Evolutionary conservation across 2,888 invertebrate genomes (phyloP).

Genomic region (Lottia gigantea): DNA sequence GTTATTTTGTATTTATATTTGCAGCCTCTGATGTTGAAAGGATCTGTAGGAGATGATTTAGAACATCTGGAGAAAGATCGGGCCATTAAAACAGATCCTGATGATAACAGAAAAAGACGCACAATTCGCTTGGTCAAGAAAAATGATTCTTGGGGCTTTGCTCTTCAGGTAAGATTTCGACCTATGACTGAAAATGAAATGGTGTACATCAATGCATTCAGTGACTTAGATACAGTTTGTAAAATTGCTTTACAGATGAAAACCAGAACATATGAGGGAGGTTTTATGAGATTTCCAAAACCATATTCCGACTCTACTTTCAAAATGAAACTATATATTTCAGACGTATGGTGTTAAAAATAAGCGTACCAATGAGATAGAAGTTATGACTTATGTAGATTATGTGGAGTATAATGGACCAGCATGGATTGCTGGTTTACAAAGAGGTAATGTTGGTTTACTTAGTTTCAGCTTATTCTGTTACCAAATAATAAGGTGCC

Average conservation of each 20-base stretch:
- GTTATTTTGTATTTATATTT: background rate
- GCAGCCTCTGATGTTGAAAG: slow-evolving; percentile 31
- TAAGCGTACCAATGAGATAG: slow-evolving; percentile 91
- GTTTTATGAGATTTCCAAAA: no score
- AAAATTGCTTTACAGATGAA: no score
- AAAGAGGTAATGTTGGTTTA: slow-evolving; percentile 75
- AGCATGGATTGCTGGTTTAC: slow-evolving; percentile 91
- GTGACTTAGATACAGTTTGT: no score
- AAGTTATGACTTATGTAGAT: slow-evolving; percentile 97
- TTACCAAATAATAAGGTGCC: no score
- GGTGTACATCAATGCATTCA: no score
- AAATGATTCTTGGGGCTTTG: slow-evolving; percentile 90
- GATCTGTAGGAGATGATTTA: slow-evolving; percentile 53
- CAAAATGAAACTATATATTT: slow-evolving; percentile 23
- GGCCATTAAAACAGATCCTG: slow-evolving; percentile 78
- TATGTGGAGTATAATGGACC: slow-evolving; percentile 94
- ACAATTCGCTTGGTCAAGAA: slow-evolving; percentile 82
- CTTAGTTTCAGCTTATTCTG: no score
- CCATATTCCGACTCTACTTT: no score
- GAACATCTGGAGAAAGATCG: slow-evolving; percentile 77
- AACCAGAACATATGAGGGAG: no score
- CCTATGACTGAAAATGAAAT: no score
- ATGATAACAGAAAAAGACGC: slow-evolving; percentile 87
- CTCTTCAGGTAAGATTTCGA: slow-evolving; percentile 76
- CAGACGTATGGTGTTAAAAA: slow-evolving; percentile 97